Base-by-base conservation (phyloP, 1,140 invertebrate species). In the Scaptodrosophila lebanonensis region DNA sequence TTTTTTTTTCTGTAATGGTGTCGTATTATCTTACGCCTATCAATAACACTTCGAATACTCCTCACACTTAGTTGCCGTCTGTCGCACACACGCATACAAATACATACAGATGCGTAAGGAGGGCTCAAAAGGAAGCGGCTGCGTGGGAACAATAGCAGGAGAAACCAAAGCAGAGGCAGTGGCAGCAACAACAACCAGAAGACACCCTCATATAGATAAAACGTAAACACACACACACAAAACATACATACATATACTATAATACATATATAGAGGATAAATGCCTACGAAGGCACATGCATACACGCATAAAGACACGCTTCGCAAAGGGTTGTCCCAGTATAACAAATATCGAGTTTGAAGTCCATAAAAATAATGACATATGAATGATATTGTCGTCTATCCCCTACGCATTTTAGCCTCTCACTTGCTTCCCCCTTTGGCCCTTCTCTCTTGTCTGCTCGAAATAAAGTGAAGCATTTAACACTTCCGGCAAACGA, bases 391-490 rank as follows among this genome's bases (percentile, higher is more conserved):
- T 82, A 77, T 77, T 75, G 18, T 13, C 20, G 32, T 36, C 39
- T 39, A 22, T 32, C 17, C 35, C 36, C n/a, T 25, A 42, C 30
- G 8, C 54, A 29, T 54, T 44, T 33, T 20, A 25, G 15, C 22
- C 15, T 9, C 11, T 50, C 45, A 2, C 54, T 38, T 52, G 42
- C 11, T 40, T n/a, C 42, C 27, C 18, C 44, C 42, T 13, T 22
- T 43, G 30, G 18, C 20, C n/a, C 16, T 51, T 52, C 32, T 57
- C 32, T 33, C 30, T 60, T 65, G 64, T 70, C 52, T 75, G 69
- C 58, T 79, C 75, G 66, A 82, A 79, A 82, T 79, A 82, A 79
- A 82, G 69, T 75, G 66, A 79, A 79, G 75, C 69, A 75, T 82
- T 79, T 79, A 79, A 79, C 75, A 79, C 75, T 79, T 79, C 75